Conservation (phyloP, 2,888 invertebrate genomes). For the Hemicrepidius hirtus region DNA sequence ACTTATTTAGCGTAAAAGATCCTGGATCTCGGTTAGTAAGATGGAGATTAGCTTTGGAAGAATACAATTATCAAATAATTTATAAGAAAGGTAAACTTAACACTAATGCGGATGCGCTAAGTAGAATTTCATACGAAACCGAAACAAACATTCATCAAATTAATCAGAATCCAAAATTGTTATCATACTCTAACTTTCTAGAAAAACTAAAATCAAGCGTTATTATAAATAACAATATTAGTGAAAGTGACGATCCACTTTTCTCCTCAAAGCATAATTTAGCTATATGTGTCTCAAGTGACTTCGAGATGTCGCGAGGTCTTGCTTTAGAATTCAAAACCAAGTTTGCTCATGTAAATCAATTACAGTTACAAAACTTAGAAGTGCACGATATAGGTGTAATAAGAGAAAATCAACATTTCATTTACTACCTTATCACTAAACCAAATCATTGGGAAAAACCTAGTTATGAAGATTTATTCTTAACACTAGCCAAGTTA, state of each 20-base stretch:
- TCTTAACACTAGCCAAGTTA: conserved; percentile 44
- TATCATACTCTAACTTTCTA: too few relatives aligned
- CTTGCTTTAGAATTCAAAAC: conserved; percentile 14
- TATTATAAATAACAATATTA: conserved; percentile 26
- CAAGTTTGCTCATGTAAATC: neutral
- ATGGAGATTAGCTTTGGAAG: conserved; percentile 40
- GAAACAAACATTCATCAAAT: conserved; percentile 27
- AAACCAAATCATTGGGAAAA: conserved; percentile 55
- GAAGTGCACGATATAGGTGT: conserved; percentile 2
- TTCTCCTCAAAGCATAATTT: conserved; percentile 9
- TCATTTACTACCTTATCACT: conserved; percentile 38
- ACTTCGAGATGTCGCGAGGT: conserved; percentile 15
- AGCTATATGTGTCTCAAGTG: conserved; percentile 17
- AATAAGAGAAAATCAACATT: conserved; percentile 39
- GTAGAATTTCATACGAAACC: conserved; percentile 55
- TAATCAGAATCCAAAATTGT: too few relatives aligned
- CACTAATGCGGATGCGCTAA: too few relatives aligned
- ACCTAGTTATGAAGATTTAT: conserved; percentile 56
- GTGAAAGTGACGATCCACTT: neutral
- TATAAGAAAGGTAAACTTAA: conserved; percentile 52
- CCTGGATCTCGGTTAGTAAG: conserved; percentile 18
- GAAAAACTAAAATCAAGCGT: too few relatives aligned
- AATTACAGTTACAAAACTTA: conserved; percentile 22
- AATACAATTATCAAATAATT: too few relatives aligned
- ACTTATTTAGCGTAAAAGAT: too few relatives aligned